These are phyloP conservation scores for Polyploca ridens DNA, from an alignment of 2,888 invertebrate species.

Conservation along the genomic window DNA sequence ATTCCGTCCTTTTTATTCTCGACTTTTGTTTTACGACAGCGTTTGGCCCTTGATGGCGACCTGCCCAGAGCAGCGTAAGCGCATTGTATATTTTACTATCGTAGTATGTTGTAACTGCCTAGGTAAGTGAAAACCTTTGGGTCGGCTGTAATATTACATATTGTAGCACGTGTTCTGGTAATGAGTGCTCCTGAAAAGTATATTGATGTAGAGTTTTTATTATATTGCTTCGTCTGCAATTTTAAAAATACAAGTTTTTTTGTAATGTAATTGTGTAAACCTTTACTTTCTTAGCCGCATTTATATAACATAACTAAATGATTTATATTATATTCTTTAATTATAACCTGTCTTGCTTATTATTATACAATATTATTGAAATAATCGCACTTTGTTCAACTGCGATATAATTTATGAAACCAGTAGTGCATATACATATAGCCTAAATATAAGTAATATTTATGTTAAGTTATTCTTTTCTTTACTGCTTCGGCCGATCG, in stretches of 20 bases:
- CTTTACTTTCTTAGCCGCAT: too few species aligned
- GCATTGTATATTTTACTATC: conserved; percentile 69
- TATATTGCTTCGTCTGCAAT: neutral
- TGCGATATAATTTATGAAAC: neutral
- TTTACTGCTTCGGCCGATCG: neutral
- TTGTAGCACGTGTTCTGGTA: neutral
- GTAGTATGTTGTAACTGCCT: conserved; percentile 57
- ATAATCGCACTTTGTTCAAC: too few species aligned
- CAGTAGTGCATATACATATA: neutral
- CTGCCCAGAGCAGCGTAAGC: conserved; percentile 62
- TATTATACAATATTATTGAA: too few species aligned
- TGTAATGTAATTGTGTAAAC: too few species aligned
- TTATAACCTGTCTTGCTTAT: too few species aligned
- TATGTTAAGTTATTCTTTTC: conserved; percentile 7
- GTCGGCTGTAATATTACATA: conserved; percentile 21
- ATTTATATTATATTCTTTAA: too few species aligned
- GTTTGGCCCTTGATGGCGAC: conserved; percentile 72
- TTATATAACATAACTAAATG: too few species aligned
- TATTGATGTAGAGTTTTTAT: neutral
- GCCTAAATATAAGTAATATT: neutral
- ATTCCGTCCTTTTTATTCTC: conserved; percentile 80
- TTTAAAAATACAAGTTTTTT: too few species aligned
- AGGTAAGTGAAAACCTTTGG: conserved; percentile 49
- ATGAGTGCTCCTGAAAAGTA: neutral
- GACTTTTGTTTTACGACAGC: conserved; percentile 77